A percentile compares a stretch with the other conserved stretches of the same genome.
Evolutionary conservation across 2,113 vertebrate species (phyloP).

Genomic region (Ariopsis seemanni): DNA sequence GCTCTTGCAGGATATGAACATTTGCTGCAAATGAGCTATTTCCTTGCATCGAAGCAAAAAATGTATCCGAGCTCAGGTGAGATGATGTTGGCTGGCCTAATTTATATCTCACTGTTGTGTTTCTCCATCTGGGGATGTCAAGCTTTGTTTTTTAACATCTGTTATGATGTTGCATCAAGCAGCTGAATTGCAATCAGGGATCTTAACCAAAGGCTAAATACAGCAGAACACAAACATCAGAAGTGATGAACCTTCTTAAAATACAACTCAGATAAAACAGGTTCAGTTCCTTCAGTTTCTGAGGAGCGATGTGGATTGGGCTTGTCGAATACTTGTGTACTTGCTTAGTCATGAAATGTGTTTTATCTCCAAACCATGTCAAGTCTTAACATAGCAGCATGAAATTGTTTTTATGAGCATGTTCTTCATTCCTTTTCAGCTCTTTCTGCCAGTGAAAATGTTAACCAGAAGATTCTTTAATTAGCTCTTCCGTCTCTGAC

Average conservation of each 20-base stretch:
- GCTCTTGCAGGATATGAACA: background rate
- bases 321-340: background rate
- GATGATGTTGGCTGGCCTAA: background rate
- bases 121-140: background rate
- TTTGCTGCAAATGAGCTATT: background rate
- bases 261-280: background rate
- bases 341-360: background rate
- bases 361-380: slow-evolving; percentile 5
- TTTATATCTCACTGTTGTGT: background rate
- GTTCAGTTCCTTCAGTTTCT: background rate
- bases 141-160: background rate
- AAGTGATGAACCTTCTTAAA: background rate
- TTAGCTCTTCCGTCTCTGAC: slow-evolving; percentile 56
- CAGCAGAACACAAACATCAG: background rate
- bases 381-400: background rate
- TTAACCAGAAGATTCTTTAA: slow-evolving; percentile 46
- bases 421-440: slow-evolving; percentile 21
- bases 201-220: background rate
- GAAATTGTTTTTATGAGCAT: background rate
- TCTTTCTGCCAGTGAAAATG: slow-evolving; percentile 19
- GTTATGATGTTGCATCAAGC: background rate
- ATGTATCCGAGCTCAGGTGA: background rate
- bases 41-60: background rate
- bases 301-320: background rate
- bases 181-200: background rate